phyloP scores from a whole-genome alignment of 2,113 vertebrate genomes.

The Protomyctophum bolini region DNA sequence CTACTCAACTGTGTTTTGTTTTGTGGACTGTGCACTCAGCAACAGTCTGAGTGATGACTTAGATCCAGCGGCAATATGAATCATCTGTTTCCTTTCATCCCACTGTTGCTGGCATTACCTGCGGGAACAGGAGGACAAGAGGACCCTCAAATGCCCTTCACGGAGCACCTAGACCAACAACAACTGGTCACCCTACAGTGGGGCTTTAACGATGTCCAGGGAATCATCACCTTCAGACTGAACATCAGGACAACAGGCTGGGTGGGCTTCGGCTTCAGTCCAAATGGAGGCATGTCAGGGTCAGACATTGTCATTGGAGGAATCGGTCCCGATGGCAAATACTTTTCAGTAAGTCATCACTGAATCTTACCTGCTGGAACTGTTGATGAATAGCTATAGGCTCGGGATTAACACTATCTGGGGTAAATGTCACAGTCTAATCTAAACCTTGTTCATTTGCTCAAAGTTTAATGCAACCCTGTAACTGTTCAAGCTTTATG shows the following conservation, averaged over 20 bases:
- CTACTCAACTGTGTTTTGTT: not conserved
- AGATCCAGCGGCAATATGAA: constrained; percentile 47
- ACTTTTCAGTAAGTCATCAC: constrained; percentile 78
- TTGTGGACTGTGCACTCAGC: not conserved
- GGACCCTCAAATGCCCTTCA: constrained; percentile 65
- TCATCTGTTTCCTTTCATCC: constrained; percentile 26
- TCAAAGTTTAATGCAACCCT: not conserved
- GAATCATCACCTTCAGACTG: constrained; percentile 77
- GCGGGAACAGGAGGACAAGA: not conserved
- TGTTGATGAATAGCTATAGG: not conserved
- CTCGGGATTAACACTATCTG: no score
- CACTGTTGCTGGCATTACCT: constrained; percentile 36
- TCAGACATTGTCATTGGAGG: constrained; percentile 80
- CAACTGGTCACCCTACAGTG: constrained; percentile 63
- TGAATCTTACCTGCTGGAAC: not conserved
- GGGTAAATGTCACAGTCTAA: no score
- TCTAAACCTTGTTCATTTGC: not conserved
- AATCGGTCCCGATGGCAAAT: constrained; percentile 62
- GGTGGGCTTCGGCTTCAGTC: constrained; percentile 80
- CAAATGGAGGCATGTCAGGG: constrained; percentile 64
- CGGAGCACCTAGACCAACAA: constrained; percentile 71
- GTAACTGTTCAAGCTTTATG: not conserved
- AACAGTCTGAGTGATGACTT: constrained; percentile 29
- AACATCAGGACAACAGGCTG: constrained; percentile 76
- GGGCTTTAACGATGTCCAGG: constrained; percentile 72